Evolutionary conservation across 2,888 invertebrate species (phyloP).

Genomic region (Syritta pipiens): DNA sequence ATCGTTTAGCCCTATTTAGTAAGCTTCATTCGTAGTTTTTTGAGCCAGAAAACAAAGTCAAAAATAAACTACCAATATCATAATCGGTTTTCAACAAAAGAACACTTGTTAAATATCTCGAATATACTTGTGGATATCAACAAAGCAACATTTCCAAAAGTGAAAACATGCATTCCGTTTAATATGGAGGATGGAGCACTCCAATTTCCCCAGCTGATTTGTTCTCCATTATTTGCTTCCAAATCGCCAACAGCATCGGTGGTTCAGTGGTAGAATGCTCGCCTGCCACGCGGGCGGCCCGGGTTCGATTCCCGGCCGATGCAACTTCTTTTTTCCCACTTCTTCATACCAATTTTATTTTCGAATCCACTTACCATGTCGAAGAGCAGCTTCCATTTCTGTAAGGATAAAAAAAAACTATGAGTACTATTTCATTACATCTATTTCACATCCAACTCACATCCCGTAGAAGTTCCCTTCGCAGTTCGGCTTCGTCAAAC

Average conservation of each 20-base stretch:
- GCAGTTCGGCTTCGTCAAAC: slow-evolving; percentile 87
- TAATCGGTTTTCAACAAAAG: no score
- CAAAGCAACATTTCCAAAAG: no score
- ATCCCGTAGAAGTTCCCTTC: slow-evolving; percentile 88
- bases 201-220: no score
- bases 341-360: not conserved
- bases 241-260: slow-evolving; percentile 33
- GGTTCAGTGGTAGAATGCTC: slow-evolving; percentile 68
- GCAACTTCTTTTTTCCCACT: slow-evolving; percentile 35
- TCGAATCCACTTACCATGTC: slow-evolving; percentile 84
- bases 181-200: not conserved
- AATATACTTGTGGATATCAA: no score
- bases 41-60: no score
- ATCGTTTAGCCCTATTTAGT: no score
- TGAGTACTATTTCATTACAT: not conserved
- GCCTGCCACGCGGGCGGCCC: slow-evolving; percentile 65
- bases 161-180: no score
- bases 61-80: no score
- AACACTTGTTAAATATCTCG: no score
- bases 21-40: no score
- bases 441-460: slow-evolving; percentile 81
- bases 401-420: slow-evolving; percentile 76
- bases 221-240: no score
- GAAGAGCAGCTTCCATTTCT: slow-evolving; percentile 94
- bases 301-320: slow-evolving; percentile 71